Conservation (phyloP, 2,888 invertebrate species). For the Coelogynopora nodosa region DNA sequence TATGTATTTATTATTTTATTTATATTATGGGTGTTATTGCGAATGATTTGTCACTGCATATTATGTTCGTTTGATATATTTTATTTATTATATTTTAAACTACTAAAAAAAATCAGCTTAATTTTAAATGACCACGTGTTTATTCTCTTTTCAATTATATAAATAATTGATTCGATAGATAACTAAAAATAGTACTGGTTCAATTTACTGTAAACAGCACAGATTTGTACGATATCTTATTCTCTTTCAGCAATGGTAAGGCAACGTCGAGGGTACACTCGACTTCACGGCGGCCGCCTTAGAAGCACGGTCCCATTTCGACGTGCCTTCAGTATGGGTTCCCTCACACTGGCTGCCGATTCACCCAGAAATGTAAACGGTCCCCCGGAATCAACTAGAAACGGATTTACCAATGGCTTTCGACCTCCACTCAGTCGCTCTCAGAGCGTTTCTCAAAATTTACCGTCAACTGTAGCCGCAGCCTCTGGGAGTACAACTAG, state of each 20-base stretch:
- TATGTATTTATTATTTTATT: no score
- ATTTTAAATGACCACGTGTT: no score
- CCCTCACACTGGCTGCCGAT: background rate
- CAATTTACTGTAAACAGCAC: background rate
- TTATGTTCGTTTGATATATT: no score
- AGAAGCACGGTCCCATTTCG: background rate
- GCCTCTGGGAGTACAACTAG: background rate
- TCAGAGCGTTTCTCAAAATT: background rate
- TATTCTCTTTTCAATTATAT: no score
- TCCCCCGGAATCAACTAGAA: background rate
- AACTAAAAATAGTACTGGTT: no score
- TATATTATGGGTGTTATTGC: no score
- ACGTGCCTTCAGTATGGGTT: background rate
- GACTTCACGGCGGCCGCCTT: background rate
- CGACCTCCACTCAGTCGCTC: background rate
- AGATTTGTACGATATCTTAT: background rate
- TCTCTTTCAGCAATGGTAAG: background rate
- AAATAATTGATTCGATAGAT: no score
- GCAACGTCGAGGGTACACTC: background rate
- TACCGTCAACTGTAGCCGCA: background rate
- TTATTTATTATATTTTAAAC: no score
- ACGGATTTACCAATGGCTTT: background rate
- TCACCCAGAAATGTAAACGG: background rate
- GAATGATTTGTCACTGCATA: no score
- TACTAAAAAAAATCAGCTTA: no score